Conservation (phyloP, 1,140 invertebrate species). For the Calliopsis andreniformis region DNA sequence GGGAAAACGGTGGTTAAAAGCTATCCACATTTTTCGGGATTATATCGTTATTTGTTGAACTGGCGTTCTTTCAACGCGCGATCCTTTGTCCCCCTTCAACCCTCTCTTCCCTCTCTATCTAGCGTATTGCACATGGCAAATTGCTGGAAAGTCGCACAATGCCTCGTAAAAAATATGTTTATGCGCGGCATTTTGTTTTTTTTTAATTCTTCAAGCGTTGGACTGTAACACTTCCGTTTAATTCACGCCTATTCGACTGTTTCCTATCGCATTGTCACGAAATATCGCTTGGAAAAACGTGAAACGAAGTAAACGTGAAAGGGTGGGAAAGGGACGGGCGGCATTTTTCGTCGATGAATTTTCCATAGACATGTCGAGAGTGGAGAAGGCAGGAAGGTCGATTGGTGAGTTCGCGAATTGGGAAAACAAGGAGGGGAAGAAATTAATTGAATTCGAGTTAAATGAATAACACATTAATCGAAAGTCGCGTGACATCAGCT, state of each 20-base stretch:
- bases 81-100: neutral
- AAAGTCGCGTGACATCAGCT: neutral
- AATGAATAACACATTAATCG: slow-evolving; percentile 2
- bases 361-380: neutral
- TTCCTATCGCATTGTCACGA: neutral
- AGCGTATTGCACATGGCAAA: neutral
- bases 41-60: slow-evolving; percentile 43
- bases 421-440: neutral
- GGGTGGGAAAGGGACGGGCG: neutral
- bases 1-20: slow-evolving; percentile 18
- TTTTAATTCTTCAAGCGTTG: neutral
- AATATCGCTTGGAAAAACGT: neutral
- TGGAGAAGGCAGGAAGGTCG: neutral
- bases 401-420: neutral
- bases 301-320: neutral
- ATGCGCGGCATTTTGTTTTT: neutral
- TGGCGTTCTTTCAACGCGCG: slow-evolving; percentile 2
- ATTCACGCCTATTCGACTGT: neutral
- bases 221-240: neutral
- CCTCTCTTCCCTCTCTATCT: no score
- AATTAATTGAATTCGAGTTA: slow-evolving; percentile 25
- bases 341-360: neutral
- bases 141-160: slow-evolving; percentile 15
- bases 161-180: slow-evolving; percentile 35
- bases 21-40: slow-evolving; percentile 34